Conservation (phyloP, 2,888 invertebrate genomes). For the Drosophila falleni region DNA sequence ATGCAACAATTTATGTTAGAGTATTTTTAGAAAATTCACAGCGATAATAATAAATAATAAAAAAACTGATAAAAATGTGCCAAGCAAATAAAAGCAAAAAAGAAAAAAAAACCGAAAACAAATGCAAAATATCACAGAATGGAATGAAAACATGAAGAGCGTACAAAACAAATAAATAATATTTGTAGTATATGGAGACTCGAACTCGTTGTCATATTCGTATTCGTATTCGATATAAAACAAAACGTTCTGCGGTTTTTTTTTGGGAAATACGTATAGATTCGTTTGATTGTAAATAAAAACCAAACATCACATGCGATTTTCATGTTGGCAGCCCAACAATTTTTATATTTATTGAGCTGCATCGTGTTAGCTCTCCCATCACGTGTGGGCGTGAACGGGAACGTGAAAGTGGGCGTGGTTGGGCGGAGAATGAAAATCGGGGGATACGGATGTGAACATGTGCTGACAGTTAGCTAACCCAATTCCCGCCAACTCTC, state of each 20-base stretch:
- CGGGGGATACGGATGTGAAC: slow-evolving; percentile 21
- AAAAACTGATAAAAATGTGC: slow-evolving; percentile 24
- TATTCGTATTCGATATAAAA: slow-evolving; percentile 14
- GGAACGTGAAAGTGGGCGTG: slow-evolving; percentile 27
- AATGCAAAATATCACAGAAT: slow-evolving; percentile 20
- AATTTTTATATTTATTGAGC: slow-evolving; percentile 54
- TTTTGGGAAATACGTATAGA: slow-evolving; percentile 9
- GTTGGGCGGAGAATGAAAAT: neutral
- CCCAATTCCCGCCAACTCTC: slow-evolving; percentile 7
- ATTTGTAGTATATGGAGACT: neutral
- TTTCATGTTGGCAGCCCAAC: slow-evolving; percentile 36
- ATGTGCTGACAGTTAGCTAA: slow-evolving; percentile 9
- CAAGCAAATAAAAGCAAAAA: slow-evolving; percentile 16
- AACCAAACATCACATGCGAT: slow-evolving; percentile 46
- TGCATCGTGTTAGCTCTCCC: slow-evolving; percentile 28
- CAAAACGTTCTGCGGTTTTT: slow-evolving; percentile 22
- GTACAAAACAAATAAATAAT: slow-evolving; percentile 35
- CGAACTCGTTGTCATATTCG: slow-evolving; percentile 8
- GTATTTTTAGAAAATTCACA: slow-evolving; percentile 46
- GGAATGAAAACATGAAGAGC: slow-evolving; percentile 21
- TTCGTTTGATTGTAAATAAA: slow-evolving; percentile 50
- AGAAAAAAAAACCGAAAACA: slow-evolving; percentile 5
- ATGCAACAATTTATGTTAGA: slow-evolving; percentile 42
- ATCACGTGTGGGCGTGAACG: slow-evolving; percentile 44
- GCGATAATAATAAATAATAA: slow-evolving; percentile 45